Evolutionary conservation across 2,113 vertebrate species (phyloP).

Genomic region (Coryphaenoides rupestris): DNA sequence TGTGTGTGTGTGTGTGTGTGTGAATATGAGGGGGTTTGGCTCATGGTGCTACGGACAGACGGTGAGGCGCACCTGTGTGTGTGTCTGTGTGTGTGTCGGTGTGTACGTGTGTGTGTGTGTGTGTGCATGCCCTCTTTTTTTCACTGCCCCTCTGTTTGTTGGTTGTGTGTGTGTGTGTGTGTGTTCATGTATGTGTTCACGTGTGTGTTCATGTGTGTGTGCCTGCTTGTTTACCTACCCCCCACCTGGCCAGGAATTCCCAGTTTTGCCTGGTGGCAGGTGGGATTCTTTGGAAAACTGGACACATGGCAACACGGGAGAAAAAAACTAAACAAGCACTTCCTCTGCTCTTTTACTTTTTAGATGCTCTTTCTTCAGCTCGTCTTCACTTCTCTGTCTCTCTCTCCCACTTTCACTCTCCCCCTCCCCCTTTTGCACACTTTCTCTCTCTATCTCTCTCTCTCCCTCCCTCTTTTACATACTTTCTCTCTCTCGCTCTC

Average conservation of each 20-base stretch:
- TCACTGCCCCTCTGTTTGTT: constrained; percentile 20
- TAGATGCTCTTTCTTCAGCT: too few species aligned
- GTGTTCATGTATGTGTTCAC: constrained; percentile 23
- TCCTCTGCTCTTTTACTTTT: too few species aligned
- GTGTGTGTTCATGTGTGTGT: constrained; percentile 15
- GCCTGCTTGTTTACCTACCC: constrained; percentile 45
- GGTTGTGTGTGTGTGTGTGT: constrained; percentile 5
- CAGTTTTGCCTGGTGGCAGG: constrained; percentile 53
- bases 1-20: constrained; percentile 13
- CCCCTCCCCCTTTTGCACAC: too few species aligned
- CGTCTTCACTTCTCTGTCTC: not conserved
- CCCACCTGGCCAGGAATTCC: constrained; percentile 60
- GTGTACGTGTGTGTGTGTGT: constrained; percentile 9
- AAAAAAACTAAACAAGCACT: constrained; percentile 1
- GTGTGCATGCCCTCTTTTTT: constrained; percentile 12
- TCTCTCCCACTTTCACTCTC: too few species aligned
- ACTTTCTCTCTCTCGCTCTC: constrained; percentile 8
- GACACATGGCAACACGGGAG: constrained; percentile 34
- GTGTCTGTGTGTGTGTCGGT: too few species aligned
- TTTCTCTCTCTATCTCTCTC: too few species aligned
- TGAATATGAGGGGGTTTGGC: constrained; percentile 1
- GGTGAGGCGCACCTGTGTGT: constrained; percentile 40
- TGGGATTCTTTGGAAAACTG: constrained; percentile 50
- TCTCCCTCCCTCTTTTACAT: constrained; percentile 25
- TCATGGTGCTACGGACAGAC: constrained; percentile 34